Evolutionary conservation across 2,797 vertebrate species (phyloP).

Genomic region (Adelosebastes latens): DNA sequence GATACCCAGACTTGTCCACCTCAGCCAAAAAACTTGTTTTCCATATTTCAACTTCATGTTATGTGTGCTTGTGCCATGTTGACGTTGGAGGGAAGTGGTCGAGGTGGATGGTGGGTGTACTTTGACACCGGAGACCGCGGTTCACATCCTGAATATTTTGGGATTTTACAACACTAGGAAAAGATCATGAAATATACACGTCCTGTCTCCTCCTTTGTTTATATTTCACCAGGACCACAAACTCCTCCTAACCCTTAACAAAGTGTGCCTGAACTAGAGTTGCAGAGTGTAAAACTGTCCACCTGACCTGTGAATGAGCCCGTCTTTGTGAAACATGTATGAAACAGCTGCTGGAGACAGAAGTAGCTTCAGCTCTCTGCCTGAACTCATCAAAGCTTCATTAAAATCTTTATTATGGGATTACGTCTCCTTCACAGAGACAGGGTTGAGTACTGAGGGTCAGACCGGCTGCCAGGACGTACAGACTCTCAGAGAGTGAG

Average conservation of each 20-base stretch:
- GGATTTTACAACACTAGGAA: too few species aligned
- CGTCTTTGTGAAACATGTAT: not conserved
- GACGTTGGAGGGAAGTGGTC: not conserved
- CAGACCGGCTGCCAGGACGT: not conserved
- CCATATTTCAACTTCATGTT: too few species aligned
- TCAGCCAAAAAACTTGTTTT: too few species aligned
- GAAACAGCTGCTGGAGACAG: not conserved
- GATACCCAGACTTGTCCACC: too few species aligned
- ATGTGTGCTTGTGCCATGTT: not conserved
- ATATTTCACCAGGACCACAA: too few species aligned
- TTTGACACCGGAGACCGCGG: too few species aligned
- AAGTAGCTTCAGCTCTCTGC: not conserved
- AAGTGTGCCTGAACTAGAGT: too few species aligned
- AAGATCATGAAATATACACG: too few species aligned
- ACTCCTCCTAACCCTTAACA: too few species aligned
- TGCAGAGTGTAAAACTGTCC: too few species aligned
- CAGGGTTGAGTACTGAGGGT: not conserved
- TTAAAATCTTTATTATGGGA: not conserved
- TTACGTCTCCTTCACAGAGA: not conserved
- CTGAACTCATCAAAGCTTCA: not conserved
- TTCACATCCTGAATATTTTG: too few species aligned
- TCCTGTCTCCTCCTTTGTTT: too few species aligned
- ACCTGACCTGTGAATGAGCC: not conserved
- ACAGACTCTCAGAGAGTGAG: not conserved
- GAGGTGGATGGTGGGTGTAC: not conserved